Evolutionary conservation across 2,888 invertebrate genomes (phyloP), one percentile per base, ranked within the genome.

Genomic region (Notodonta ziczac): DNA sequence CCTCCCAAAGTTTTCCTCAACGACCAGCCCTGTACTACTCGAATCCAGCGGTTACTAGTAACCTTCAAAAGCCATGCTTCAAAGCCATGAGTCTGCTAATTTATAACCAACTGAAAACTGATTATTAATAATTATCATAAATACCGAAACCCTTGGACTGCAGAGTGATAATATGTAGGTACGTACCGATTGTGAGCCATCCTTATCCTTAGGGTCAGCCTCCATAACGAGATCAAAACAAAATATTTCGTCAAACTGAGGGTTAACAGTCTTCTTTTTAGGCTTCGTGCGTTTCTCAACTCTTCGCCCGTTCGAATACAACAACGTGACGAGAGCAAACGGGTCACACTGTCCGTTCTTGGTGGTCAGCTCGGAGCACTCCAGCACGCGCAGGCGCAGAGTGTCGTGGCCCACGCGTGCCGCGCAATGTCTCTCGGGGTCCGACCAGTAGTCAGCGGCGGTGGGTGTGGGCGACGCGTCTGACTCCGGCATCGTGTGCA

Each of bases 301-400:
- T 89, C 96, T 95, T 85, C 97, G 96, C 66, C 96, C 96, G 89
- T 97, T 97, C 66, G 97, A 96, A 89, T 97, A 97, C 65, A 96
- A 94, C 62, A 97, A 96, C 58, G 97, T 96, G 80, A 97, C 96
- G 74, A 96, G 95, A 72, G 97, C 97, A 90, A 97, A 98, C 13
- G 98, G 98, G 92, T 98, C 98, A 94, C 98, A 98, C 78, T 97
- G 96, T 77, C 98, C 97, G 90, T 97, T 97, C 86, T 97, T 97
- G 73, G 98, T 96, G 68, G 98, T 97, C 85, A 98, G 94, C 88
- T 98, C 98, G 70, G 96, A 96, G 90, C 98, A 98, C 89, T 98
- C 98, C 72, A 96, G 94, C 65, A 98, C 96, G 72, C 96, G 94
- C 70, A 96, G 94, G 61, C 95, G 93, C 54, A 94, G 76, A 60